phyloP scores from a whole-genome alignment of 2,888 invertebrate species.

The Ellobium chinense region DNA sequence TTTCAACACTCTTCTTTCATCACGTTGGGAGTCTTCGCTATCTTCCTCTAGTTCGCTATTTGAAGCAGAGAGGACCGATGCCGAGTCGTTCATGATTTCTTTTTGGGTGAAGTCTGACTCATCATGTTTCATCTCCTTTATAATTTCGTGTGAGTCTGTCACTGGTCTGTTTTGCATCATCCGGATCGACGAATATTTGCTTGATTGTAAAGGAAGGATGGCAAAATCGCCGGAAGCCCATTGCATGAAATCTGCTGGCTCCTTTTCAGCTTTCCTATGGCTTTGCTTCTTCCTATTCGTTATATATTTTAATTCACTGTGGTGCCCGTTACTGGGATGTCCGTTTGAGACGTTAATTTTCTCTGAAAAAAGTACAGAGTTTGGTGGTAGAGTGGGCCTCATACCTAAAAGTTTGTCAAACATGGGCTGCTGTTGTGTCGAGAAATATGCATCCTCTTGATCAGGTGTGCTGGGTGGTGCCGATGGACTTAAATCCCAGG shows the following conservation, averaged over 20 bases:
- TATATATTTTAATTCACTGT: neutral
- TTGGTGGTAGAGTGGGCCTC: neutral
- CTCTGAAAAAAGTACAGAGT: neutral
- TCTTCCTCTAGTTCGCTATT: neutral
- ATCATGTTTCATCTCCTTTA: neutral
- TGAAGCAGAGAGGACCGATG: neutral
- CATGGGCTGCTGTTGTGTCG: neutral
- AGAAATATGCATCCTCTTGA: neutral
- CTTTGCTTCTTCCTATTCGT: neutral
- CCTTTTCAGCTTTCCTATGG: too few species aligned
- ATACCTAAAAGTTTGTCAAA: neutral
- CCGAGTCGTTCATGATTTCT: neutral
- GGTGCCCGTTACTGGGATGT: neutral
- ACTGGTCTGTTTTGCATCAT: neutral
- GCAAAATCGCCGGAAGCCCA: neutral
- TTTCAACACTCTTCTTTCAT: slow-evolving; percentile 40
- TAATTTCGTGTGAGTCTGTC: neutral
- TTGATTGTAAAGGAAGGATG: neutral
- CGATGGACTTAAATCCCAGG: slow-evolving; percentile 36
- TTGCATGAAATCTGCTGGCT: neutral
- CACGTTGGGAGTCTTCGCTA: neutral
- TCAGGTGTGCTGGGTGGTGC: slow-evolving; percentile 56
- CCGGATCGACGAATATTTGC: too few species aligned
- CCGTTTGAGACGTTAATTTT: neutral
- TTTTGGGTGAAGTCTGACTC: too few species aligned